Evolutionary conservation across 2,113 vertebrate genomes (phyloP).

Genomic region (Halcyon malimbica): DNA sequence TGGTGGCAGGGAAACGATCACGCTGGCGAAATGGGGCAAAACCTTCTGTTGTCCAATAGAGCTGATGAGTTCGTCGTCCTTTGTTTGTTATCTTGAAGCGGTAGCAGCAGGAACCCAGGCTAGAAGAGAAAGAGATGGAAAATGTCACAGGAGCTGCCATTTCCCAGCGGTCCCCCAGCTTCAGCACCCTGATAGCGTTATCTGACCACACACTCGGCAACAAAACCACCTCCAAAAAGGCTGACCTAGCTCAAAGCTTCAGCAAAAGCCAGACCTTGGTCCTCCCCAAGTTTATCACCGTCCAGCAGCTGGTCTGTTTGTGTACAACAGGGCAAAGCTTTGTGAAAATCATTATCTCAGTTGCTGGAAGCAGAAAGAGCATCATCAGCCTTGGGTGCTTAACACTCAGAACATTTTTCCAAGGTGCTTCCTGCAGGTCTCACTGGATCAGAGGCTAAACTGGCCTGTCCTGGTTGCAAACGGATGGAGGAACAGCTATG

Average conservation of each 20-base stretch:
- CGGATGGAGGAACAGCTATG: rapidly evolving
- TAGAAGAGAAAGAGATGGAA: constrained; percentile 45
- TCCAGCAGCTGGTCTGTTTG: background rate
- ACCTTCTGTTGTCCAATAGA: constrained; percentile 80
- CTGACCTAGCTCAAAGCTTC: background rate
- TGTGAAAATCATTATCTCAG: background rate
- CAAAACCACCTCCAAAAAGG: background rate
- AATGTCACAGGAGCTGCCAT: background rate
- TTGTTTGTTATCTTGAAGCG: constrained; percentile 83
- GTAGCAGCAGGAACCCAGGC: constrained; percentile 73
- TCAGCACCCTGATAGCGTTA: rapidly evolving
- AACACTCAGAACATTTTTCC: background rate
- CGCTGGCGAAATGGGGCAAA: constrained; percentile 17
- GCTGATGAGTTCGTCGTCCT: constrained; percentile 76
- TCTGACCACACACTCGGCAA: background rate
- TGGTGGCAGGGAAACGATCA: background rate
- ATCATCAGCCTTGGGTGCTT: background rate
- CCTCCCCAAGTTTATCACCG: background rate
- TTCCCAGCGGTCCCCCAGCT: background rate
- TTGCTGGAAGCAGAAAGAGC: background rate
- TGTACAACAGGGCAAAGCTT: background rate
- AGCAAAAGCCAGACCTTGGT: background rate
- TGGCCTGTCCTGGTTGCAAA: background rate
- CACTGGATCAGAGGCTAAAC: background rate
- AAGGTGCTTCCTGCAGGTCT: background rate